Evolutionary conservation across 2,113 vertebrate species (phyloP).

Genomic region (Balaenoptera acutorostrata): DNA sequence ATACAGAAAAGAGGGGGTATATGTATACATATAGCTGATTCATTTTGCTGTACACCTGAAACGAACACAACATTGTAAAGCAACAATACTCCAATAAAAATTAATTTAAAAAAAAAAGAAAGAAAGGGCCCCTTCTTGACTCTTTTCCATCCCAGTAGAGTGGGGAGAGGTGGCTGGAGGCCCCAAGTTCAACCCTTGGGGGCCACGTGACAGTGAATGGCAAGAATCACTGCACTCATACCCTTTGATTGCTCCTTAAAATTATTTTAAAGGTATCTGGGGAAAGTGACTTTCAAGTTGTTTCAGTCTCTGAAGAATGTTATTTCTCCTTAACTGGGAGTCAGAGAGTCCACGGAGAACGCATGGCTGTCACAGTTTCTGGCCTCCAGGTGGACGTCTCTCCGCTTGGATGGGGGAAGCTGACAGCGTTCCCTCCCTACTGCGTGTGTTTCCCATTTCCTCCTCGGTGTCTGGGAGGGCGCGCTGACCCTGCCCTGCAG

Average conservation of each 20-base stretch:
- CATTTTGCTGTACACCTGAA: too few species aligned
- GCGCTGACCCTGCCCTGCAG: rapidly evolving
- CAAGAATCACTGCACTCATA: background rate
- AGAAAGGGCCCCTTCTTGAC: background rate
- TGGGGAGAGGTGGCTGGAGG: too few species aligned
- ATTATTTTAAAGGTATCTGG: background rate
- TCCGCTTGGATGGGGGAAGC: background rate
- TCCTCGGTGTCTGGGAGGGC: background rate
- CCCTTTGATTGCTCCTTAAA: background rate
- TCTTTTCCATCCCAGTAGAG: background rate
- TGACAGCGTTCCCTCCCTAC: background rate
- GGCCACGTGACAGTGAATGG: rapidly evolving
- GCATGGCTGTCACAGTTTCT: rapidly evolving
- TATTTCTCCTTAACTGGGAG: background rate
- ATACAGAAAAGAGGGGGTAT: too few species aligned
- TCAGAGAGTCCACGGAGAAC: background rate
- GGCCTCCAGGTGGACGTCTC: rapidly evolving
- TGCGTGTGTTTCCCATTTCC: background rate
- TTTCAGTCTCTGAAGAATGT: background rate
- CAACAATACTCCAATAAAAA: too few species aligned
- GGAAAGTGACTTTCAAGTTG: background rate
- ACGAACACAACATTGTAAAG: too few species aligned
- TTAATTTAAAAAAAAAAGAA: too few species aligned
- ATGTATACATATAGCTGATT: too few species aligned
- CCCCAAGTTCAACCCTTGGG: background rate